These are phyloP conservation scores for Molorchus minor DNA, from an alignment of 2,888 invertebrate species.

Conservation along the genomic window DNA sequence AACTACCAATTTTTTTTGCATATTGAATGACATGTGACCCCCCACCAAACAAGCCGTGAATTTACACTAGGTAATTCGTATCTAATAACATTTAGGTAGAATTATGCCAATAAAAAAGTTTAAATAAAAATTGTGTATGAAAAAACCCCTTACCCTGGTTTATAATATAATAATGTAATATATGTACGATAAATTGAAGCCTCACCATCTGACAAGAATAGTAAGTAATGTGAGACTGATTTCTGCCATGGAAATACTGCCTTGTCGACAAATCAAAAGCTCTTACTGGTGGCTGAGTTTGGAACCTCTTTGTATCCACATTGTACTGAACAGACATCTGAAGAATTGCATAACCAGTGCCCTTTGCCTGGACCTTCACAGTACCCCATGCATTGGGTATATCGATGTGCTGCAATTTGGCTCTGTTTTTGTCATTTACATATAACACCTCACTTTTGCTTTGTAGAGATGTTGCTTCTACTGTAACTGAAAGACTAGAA, in stretches of 20 bases:
- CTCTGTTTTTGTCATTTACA: slow-evolving; percentile 81
- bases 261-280: slow-evolving; percentile 83
- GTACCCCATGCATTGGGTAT: slow-evolving; percentile 95
- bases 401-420: slow-evolving; percentile 79
- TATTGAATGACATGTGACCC: too few relatives aligned
- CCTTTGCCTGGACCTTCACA: slow-evolving; percentile 90
- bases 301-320: slow-evolving; percentile 84
- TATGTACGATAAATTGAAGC: slow-evolving; percentile 8
- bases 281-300: slow-evolving; percentile 81
- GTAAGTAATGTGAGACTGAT: slow-evolving; percentile 92
- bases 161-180: not conserved
- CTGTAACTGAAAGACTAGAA: slow-evolving; percentile 74
- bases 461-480: slow-evolving; percentile 84
- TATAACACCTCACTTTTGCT: slow-evolving; percentile 71
- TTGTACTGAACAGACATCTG: slow-evolving; percentile 94
- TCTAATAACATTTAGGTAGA: too few relatives aligned
- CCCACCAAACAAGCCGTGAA: too few relatives aligned
- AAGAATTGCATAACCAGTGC: slow-evolving; percentile 92
- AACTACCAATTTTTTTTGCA: too few relatives aligned
- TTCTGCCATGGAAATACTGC: slow-evolving; percentile 85
- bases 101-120: too few relatives aligned
- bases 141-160: too few relatives aligned
- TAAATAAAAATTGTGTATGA: too few relatives aligned
- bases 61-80: too few relatives aligned
- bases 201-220: slow-evolving; percentile 86